Base-by-base conservation (phyloP, 2,797 vertebrate genomes). In the Nannoperca obscura region DNA sequence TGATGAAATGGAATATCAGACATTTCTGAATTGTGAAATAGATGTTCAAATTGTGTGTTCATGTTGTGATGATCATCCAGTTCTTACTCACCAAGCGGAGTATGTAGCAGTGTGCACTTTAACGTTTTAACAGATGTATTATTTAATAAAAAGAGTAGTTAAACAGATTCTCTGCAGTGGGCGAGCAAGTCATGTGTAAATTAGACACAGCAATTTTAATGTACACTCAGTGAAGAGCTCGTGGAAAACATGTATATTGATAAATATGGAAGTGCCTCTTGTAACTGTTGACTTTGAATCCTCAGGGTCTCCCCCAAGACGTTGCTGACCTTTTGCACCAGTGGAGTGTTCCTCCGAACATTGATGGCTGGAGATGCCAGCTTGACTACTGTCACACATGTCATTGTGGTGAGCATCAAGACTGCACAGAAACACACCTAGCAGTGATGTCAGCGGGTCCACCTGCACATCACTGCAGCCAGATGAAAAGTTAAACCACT, bases 291-390 rank as follows among this genome's bases (percentile, higher is more conserved):
- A n/a, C 17, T 88, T 71, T 81, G 19, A 36, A 58, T 40, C 65
- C 27, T 75, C 68, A 99, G 98, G 88, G 95, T 98, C 89, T 99
- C 98, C 82, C 97, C 97, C 52, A 98, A 96, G 94, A 99, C 98
- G 0, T 92, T 98, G 71, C 89, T 99, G 88, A 99, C 97, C 0
- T 99, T 99, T 90, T 99, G 98, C 85, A 99, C 98, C 68, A 97
- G 96, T 72, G 98, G 96, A 10, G 95, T 99, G 5, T 93, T 99
- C 55, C 96, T 99, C 86, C 95, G 97, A 72, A 98, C 97, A 0
- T 61, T 99, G 76, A 99, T 99, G 97, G 89, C 95, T 24, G 97
- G 97, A 91, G 97, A 98, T 68, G 85, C 90, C 61, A 91, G 93
- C 7, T 80, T 99, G 7, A 93, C 94, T 57, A 95, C 94, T 14